Evolutionary conservation across 2,797 vertebrate genomes (phyloP).

Genomic region (Urophycis tenuis): DNA sequence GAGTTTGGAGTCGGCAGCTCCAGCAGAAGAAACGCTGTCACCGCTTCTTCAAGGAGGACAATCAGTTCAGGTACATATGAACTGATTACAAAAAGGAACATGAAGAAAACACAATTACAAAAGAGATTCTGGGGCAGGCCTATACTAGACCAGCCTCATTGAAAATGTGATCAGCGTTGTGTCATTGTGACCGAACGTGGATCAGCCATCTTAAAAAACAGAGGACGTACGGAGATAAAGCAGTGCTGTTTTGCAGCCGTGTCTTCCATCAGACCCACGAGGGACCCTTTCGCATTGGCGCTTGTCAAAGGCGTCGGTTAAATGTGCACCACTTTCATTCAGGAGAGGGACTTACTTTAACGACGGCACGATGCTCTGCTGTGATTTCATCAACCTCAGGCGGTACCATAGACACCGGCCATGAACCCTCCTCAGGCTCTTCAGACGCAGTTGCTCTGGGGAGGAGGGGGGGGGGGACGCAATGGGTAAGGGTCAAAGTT

Average conservation of each 20-base stretch:
- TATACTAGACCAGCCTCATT: background rate
- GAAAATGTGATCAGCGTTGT: background rate
- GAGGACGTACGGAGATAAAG: background rate
- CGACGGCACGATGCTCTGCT: slow-evolving; percentile 91
- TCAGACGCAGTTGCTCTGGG: slow-evolving; percentile 93
- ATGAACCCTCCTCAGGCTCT: slow-evolving; percentile 90
- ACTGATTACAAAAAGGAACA: background rate
- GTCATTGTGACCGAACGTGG: background rate
- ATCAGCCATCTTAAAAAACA: background rate
- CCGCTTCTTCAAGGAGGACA: background rate
- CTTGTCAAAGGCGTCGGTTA: background rate
- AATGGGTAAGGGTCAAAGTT: background rate
- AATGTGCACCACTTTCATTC: background rate
- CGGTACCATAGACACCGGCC: slow-evolving; percentile 98
- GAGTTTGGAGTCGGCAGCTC: background rate
- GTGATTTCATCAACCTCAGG: slow-evolving; percentile 88
- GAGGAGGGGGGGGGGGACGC: background rate
- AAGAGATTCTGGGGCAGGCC: background rate
- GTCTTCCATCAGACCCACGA: background rate
- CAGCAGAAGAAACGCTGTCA: background rate
- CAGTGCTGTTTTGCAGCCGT: background rate
- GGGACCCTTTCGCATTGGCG: background rate
- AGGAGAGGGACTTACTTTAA: slow-evolving; percentile 81
- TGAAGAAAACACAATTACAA: background rate
- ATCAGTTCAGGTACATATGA: background rate